Percentiles rank a stretch among this genome's conserved stretches.
phyloP scores from a whole-genome alignment of 2,113 vertebrate species.

The Pipa parva region DNA sequence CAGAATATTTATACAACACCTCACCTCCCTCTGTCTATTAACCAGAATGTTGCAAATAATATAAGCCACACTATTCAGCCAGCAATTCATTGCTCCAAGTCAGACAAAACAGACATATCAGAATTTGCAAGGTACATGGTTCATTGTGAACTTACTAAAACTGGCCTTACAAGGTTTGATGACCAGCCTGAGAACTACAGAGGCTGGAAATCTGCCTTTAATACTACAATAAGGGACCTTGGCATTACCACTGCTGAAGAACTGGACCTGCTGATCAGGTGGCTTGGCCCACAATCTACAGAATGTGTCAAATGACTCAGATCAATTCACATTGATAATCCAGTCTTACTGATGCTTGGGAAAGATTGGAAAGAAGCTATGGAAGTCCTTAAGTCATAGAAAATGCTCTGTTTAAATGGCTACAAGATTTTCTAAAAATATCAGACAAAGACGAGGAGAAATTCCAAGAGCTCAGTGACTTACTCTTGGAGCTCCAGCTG shows the following conservation, averaged over 20 bases:
- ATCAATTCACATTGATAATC: neutral
- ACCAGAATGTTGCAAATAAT: too few relatives aligned
- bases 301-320: neutral
- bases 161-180: neutral
- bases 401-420: neutral
- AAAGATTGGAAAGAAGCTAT: neutral
- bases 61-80: too few relatives aligned
- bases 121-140: too few relatives aligned
- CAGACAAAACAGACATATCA: too few relatives aligned
- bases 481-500: too few relatives aligned
- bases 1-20: too few relatives aligned
- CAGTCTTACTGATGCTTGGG: neutral
- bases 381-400: neutral
- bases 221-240: neutral
- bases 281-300: neutral
- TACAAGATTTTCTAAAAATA: neutral
- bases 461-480: too few relatives aligned
- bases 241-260: neutral
- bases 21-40: too few relatives aligned
- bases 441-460: too few relatives aligned
- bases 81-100: too few relatives aligned
- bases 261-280: neutral
- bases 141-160: neutral
- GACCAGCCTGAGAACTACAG: conserved; percentile 9
- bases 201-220: neutral